Conservation (phyloP, 2,888 invertebrate genomes). For the Eristalis tenax region DNA sequence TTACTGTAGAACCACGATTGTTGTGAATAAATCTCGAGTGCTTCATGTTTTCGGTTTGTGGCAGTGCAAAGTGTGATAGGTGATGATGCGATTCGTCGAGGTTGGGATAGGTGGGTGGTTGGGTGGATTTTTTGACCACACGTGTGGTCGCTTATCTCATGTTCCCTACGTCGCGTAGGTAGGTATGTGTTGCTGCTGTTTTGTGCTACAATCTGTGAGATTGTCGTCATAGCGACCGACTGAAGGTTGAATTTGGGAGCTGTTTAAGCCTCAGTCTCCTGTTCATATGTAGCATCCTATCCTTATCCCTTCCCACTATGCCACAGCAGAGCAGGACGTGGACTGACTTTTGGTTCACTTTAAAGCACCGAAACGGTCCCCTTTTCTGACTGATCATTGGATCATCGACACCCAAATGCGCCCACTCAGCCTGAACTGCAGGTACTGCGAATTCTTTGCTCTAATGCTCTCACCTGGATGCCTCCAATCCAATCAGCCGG, state of each 20-base stretch:
- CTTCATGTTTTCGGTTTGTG: constrained; percentile 44
- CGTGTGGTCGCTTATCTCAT: background rate
- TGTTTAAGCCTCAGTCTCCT: background rate
- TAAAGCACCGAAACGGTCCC: background rate
- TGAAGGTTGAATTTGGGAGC: background rate
- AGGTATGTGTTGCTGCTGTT: background rate
- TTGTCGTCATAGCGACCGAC: background rate
- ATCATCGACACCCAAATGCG: background rate
- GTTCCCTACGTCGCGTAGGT: too few species aligned
- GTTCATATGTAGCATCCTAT: too few species aligned
- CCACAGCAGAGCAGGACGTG: background rate
- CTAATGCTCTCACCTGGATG: background rate
- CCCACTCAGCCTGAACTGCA: background rate
- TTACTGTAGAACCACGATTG: constrained; percentile 61
- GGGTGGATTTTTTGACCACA: background rate
- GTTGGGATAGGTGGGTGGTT: background rate
- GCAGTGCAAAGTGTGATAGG: background rate
- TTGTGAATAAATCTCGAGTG: constrained; percentile 62
- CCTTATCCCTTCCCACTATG: too few species aligned
- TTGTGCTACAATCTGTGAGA: background rate
- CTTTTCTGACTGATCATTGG: background rate
- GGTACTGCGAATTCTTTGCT: background rate
- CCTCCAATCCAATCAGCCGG: background rate
- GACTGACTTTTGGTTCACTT: background rate
- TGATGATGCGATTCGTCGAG: background rate